phyloP scores from a whole-genome alignment of 2,888 invertebrate genomes.

The Amblyteles armatorius region DNA sequence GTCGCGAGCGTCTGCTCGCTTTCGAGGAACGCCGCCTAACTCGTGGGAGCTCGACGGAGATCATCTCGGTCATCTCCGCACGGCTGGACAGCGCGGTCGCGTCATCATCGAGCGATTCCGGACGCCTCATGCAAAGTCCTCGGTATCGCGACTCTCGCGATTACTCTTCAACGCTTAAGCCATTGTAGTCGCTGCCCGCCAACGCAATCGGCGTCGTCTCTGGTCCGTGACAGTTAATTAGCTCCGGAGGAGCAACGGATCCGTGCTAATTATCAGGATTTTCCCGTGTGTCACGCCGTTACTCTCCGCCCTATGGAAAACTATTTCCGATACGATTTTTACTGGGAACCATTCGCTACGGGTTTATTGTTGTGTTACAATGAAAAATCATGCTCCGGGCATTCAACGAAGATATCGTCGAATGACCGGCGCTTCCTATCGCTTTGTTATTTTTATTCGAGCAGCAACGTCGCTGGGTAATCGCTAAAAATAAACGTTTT shows the following conservation, averaged over 20 bases:
- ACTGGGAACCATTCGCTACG: slow-evolving; percentile 13
- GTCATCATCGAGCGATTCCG: slow-evolving; percentile 27
- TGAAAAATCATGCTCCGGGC: too few relatives aligned
- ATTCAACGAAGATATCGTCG: too few relatives aligned
- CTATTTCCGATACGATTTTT: slow-evolving; percentile 25
- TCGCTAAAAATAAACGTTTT: too few relatives aligned
- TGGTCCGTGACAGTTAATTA: slow-evolving; percentile 25
- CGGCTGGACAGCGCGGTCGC: background rate
- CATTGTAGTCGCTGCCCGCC: background rate
- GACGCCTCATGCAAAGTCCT: slow-evolving; percentile 19
- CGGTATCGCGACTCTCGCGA: slow-evolving; percentile 16
- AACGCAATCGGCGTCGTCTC: slow-evolving; percentile 22
- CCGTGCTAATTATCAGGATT: slow-evolving; percentile 42
- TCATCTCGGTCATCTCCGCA: slow-evolving; percentile 32
- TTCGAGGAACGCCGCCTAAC: slow-evolving; percentile 38
- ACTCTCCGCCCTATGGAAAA: background rate
- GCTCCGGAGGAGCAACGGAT: slow-evolving; percentile 16
- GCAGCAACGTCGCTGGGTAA: too few relatives aligned
- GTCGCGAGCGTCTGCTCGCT: slow-evolving; percentile 18
- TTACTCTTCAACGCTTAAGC: background rate
- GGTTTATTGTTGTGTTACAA: background rate
- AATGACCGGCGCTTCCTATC: too few relatives aligned
- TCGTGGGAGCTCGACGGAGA: slow-evolving; percentile 30
- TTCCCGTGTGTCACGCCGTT: slow-evolving; percentile 35
- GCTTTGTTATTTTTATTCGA: too few relatives aligned